Base-by-base conservation (phyloP, 2,797 vertebrate species). In the Loriculus beryllinus region DNA sequence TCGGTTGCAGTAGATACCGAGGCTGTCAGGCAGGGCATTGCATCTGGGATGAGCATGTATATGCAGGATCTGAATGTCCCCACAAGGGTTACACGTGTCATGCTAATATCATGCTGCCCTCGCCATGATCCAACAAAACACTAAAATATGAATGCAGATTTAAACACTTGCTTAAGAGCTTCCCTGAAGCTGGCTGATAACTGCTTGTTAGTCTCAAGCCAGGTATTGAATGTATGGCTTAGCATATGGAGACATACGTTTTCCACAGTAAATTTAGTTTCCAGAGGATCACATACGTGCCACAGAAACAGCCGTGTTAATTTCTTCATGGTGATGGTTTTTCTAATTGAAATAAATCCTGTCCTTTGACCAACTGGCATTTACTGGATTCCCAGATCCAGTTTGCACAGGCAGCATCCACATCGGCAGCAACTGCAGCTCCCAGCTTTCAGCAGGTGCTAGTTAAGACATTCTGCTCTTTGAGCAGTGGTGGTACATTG, bases 101-200 rank as follows among this genome's bases (percentile, higher is more conserved):
- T 9, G 4, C 51, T 65, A 13, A 69, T 20, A 82, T 29, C 29
- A 3, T 3, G 33, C 68, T 76, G 87, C 52, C 51, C 47, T 56
- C 21, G 33, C 81, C 45, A 25, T 8, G 37, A 75, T 64, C 71
- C 48, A 60, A 68, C 49, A 68, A 52, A 91, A 62, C 70, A 25
- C 48, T 42, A 49, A 65, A 82, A 62, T 25, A 26, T 3, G 59
- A 79, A 78, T 49, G 54, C 70, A 86, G 81, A 79, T 82, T 81
- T 37, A 35, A 86, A 51, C 43, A 37, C 22, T 25, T 35, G 63
- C 37, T 86, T 56, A 47, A 60, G 62, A 81, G 67, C 70, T 93
- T 78, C 82, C 67, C 75, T 69, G 81, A 51, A 79, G 63, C 54
- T 89, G 74, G 33, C 62, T 86, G 81, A 40, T 71, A 90, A 81